These are phyloP conservation scores for Diadema setosum DNA, from an alignment of 35 echinoderm and acorn worm genomes.

Conservation along the genomic window DNA sequence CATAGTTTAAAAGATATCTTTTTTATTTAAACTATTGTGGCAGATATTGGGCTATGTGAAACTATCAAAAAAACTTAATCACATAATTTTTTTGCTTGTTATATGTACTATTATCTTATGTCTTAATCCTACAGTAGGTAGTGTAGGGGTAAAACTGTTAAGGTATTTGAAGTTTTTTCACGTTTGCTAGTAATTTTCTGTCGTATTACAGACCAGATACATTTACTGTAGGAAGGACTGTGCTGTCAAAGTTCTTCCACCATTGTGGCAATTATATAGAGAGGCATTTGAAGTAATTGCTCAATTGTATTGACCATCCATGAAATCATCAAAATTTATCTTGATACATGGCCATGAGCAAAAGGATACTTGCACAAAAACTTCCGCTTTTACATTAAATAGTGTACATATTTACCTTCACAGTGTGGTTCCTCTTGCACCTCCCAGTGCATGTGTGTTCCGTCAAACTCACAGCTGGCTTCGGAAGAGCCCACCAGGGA, in stretches of 20 bases:
- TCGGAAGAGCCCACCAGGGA: neutral
- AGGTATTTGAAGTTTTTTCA: no score
- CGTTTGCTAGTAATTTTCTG: no score
- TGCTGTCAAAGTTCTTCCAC: neutral
- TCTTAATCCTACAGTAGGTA: no score
- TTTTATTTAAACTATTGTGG: no score
- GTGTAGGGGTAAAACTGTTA: no score
- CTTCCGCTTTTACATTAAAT: neutral
- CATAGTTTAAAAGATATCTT: no score
- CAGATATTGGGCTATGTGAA: no score
- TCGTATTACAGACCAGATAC: no score
- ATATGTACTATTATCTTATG: no score
- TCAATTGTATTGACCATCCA: neutral
- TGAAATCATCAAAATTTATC: neutral
- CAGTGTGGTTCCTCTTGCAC: neutral
- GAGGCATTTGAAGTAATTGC: neutral
- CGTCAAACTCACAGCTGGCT: conserved; percentile 24
- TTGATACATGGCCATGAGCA: neutral
- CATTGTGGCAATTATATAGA: neutral
- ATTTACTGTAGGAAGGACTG: neutral
- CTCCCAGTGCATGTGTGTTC: conserved; percentile 7
- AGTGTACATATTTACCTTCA: conserved; percentile 7
- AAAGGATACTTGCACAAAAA: neutral
- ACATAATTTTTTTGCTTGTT: no score
- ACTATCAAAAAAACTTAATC: no score